Evolutionary conservation across 92 coral and sea anemone genomes (phyloP).

Genomic region (Epizoanthus rinbou): DNA sequence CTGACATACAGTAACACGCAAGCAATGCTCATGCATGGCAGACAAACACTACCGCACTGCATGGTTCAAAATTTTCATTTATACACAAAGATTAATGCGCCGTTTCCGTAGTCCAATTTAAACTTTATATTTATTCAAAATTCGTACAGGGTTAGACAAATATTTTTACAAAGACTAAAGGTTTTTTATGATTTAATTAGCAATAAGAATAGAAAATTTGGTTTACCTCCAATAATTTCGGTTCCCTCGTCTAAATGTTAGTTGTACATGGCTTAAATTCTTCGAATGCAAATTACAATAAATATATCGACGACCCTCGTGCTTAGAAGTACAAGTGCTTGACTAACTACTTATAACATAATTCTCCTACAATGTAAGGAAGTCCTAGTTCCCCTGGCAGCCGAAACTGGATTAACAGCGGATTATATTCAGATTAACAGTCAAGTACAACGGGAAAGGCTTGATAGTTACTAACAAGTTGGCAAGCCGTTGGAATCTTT

Average conservation of each 20-base stretch:
- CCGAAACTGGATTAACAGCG: conserved; percentile 64
- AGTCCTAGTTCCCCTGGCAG: conserved; percentile 52
- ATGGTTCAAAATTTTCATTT: background rate
- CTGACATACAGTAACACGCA: background rate
- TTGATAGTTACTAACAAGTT: conserved; percentile 48
- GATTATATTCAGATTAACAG: conserved; percentile 54
- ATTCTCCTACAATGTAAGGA: conserved; percentile 44
- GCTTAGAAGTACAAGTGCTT: background rate
- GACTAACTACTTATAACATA: background rate
- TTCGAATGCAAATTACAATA: conserved; percentile 10
- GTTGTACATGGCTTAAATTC: background rate
- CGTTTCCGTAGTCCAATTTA: background rate
- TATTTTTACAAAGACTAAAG: background rate
- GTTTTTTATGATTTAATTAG: background rate
- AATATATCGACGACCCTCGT: background rate
- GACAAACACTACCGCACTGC: background rate
- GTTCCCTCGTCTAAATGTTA: background rate
- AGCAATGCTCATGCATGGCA: background rate
- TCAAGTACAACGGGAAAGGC: conserved; percentile 38
- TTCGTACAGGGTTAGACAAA: background rate
- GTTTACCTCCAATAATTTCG: background rate
- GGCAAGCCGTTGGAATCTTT: conserved; percentile 39
- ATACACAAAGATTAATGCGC: background rate
- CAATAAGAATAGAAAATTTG: background rate
- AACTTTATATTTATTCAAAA: background rate